Evolutionary conservation across 2,888 invertebrate species (phyloP).

Genomic region (Amorpha juglandis): DNA sequence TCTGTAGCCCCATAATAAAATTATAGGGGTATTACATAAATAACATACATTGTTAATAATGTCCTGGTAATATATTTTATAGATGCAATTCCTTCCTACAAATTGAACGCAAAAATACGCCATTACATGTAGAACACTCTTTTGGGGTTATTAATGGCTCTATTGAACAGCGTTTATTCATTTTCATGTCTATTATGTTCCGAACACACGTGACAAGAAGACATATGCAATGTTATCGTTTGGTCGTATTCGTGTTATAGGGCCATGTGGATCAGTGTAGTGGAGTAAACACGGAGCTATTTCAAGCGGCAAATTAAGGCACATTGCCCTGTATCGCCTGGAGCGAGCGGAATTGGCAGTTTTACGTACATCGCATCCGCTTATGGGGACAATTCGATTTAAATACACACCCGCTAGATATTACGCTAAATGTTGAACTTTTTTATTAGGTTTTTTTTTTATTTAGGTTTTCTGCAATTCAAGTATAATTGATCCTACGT

Average conservation of each 20-base stretch:
- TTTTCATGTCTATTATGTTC: background rate
- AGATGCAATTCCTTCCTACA: background rate
- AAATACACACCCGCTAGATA: background rate
- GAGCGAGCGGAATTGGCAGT: constrained; percentile 21
- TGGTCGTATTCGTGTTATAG: constrained; percentile 3
- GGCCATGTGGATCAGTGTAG: constrained; percentile 36
- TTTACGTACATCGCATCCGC: constrained; percentile 9
- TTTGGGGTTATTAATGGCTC: background rate
- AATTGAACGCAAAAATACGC: background rate
- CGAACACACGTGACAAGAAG: background rate
- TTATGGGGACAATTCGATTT: constrained; percentile 18
- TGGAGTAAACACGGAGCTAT: constrained; percentile 40
- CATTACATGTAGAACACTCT: background rate
- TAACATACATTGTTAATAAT: background rate
- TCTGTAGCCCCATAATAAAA: background rate
- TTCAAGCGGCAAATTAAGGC: constrained; percentile 45
- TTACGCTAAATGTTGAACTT: background rate
- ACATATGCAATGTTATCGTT: background rate
- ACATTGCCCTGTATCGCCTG: constrained; percentile 12
- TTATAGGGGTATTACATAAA: background rate
- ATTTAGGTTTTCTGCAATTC: too few species aligned
- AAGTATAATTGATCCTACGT: too few species aligned
- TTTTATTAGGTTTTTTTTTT: background rate
- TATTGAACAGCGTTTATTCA: background rate
- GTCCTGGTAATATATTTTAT: background rate